Evolutionary conservation across 2,113 vertebrate genomes (phyloP).

Genomic region (Epinephelus cyanopodus): DNA sequence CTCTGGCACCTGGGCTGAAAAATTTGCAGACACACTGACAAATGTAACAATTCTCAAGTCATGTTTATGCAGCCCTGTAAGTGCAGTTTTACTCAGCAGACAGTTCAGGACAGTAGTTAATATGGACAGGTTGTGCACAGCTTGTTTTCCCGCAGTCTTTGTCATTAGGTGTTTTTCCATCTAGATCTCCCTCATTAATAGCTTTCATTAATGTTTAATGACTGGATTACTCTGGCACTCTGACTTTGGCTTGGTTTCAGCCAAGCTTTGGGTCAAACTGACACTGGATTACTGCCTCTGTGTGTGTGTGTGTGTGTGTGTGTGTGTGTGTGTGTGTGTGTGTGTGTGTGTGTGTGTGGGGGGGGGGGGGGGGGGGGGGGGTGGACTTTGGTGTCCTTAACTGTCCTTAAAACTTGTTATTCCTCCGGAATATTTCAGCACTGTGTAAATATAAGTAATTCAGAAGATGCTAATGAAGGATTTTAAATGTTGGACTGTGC

Average conservation of each 20-base stretch:
- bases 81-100: slow-evolving; percentile 6
- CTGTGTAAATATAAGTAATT: slow-evolving; percentile 38
- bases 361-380: no score
- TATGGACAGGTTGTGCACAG: slow-evolving; percentile 19
- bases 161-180: slow-evolving; percentile 57
- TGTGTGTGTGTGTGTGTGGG: slow-evolving; percentile 35
- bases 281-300: slow-evolving; percentile 52
- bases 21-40: not conserved
- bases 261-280: slow-evolving; percentile 57
- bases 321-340: slow-evolving; percentile 41
- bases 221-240: slow-evolving; percentile 55
- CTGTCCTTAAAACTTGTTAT: slow-evolving; percentile 46
- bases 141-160: slow-evolving; percentile 29
- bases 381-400: slow-evolving; percentile 47
- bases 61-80: not conserved
- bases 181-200: slow-evolving; percentile 55
- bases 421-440: slow-evolving; percentile 14
- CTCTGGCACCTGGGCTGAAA: no score
- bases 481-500: slow-evolving; percentile 18
- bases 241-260: slow-evolving; percentile 53
- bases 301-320: slow-evolving; percentile 9
- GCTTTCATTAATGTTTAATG: slow-evolving; percentile 72
- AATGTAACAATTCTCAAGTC: not conserved
- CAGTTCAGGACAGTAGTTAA: slow-evolving; percentile 18
- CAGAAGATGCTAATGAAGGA: slow-evolving; percentile 37